Conservation (phyloP, 2,888 invertebrate genomes). For the Romanomermis culicivorax region DNA sequence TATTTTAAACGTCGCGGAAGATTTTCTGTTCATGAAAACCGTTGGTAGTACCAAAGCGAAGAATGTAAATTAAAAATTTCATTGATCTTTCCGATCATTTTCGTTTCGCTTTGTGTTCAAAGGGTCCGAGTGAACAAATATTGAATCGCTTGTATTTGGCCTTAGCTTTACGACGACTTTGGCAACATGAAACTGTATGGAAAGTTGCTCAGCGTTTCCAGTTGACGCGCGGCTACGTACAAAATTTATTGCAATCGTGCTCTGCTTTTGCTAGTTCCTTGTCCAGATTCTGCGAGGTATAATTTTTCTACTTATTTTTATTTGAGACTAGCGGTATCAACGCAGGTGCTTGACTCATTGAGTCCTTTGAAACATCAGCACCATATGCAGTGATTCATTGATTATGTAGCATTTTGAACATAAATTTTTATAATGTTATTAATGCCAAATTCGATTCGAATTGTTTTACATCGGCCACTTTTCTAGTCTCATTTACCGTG, state of each 20-base stretch:
- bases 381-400: no score
- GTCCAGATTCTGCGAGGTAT: conserved; percentile 51
- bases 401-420: no score
- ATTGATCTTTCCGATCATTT: no score
- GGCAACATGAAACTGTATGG: conserved; percentile 33
- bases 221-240: conserved; percentile 54
- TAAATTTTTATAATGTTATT: no score
- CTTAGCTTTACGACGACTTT: conserved; percentile 52
- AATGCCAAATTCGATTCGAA: no score
- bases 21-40: conserved; percentile 46
- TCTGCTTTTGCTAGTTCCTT: conserved; percentile 53
- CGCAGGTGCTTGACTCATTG: no score
- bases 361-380: no score
- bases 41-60: conserved; percentile 45
- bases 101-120: no score
- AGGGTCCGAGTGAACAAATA: conserved; percentile 16
- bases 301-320: conserved; percentile 4
- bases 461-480: no score
- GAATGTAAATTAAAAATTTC: conserved; percentile 27
- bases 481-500: no score
- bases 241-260: conserved; percentile 48
- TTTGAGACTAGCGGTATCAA: no score
- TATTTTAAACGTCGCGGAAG: conserved; percentile 49
- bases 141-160: conserved; percentile 60
- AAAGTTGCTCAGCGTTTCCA: conserved; percentile 47